phyloP scores from a whole-genome alignment of 1,140 invertebrate species.

The Drosophila bifasciata region DNA sequence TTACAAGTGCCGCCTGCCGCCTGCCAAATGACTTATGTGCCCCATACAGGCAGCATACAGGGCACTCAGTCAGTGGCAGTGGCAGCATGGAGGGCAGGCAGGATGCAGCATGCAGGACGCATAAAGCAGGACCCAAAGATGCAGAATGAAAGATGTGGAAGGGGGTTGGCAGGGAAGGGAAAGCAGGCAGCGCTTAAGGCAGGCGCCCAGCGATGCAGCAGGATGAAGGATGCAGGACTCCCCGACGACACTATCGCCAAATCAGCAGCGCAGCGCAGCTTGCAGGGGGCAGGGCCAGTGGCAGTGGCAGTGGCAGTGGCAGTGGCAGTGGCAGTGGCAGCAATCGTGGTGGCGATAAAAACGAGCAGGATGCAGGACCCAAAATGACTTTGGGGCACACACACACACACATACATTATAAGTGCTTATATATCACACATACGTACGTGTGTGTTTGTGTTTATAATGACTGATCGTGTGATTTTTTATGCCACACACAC shows the following conservation, averaged over 20 bases:
- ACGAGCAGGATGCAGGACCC: slow-evolving; percentile 45
- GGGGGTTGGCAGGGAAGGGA: too few relatives aligned
- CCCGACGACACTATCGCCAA: slow-evolving; percentile 76
- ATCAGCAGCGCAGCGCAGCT: slow-evolving; percentile 74
- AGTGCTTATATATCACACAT: slow-evolving; percentile 60
- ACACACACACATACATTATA: too few relatives aligned
- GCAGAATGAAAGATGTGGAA: slow-evolving; percentile 27
- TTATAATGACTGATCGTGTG: slow-evolving; percentile 82
- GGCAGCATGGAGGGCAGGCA: slow-evolving; percentile 21
- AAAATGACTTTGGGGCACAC: slow-evolving; percentile 69
- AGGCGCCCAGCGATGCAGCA: not conserved
- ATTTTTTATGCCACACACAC: slow-evolving; percentile 72
- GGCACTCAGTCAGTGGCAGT: slow-evolving; percentile 47
- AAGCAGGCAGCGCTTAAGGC: slow-evolving; percentile 2
- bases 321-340: too few relatives aligned
- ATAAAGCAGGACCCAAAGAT: not conserved
- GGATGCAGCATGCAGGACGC: slow-evolving; percentile 23
- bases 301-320: slow-evolving; percentile 6
- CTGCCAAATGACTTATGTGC: slow-evolving; percentile 78
- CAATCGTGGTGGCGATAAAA: slow-evolving; percentile 57
- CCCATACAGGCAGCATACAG: slow-evolving; percentile 52
- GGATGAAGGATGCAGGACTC: slow-evolving; percentile 18
- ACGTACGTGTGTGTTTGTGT: slow-evolving; percentile 45
- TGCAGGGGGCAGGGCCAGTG: slow-evolving; percentile 47
- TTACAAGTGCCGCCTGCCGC: slow-evolving; percentile 62